Conservation (phyloP, 2,888 invertebrate genomes). For the Rhopalosiphum nymphaeae region DNA sequence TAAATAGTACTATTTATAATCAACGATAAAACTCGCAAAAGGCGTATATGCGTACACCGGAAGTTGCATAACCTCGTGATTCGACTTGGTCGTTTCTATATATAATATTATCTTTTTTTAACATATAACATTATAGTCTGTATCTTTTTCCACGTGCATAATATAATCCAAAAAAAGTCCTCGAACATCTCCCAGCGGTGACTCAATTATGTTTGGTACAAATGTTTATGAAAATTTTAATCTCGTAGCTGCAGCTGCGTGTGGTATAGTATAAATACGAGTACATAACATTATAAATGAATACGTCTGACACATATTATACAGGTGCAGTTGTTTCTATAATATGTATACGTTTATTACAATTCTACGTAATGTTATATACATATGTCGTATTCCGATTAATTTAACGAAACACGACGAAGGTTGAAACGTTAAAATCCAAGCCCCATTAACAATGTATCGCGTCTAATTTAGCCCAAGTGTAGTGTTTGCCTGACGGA, state of each 20-base stretch:
- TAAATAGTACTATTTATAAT: too few relatives aligned
- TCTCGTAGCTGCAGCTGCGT: not conserved
- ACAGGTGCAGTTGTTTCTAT: not conserved
- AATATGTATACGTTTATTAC: not conserved
- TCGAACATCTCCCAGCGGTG: not conserved
- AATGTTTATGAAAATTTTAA: not conserved
- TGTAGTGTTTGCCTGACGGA: constrained; percentile 28
- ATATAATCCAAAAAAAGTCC: not conserved
- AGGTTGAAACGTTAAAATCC: constrained; percentile 21
- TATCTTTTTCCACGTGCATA: not conserved
- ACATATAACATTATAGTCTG: not conserved
- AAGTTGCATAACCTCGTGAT: not conserved
- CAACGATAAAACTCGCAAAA: not conserved
- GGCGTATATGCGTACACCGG: not conserved
- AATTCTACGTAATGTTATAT: not conserved
- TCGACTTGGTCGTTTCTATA: not conserved
- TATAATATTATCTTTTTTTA: not conserved
- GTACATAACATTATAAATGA: not conserved
- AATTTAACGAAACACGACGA: not conserved
- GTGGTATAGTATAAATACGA: not conserved
- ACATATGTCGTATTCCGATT: not conserved
- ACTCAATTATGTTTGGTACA: not conserved
- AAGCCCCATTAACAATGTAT: not conserved
- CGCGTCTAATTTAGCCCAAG: constrained; percentile 20
- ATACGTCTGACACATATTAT: not conserved